Conservation (phyloP, 2,797 vertebrate genomes). For the Echiichthys vipera region DNA sequence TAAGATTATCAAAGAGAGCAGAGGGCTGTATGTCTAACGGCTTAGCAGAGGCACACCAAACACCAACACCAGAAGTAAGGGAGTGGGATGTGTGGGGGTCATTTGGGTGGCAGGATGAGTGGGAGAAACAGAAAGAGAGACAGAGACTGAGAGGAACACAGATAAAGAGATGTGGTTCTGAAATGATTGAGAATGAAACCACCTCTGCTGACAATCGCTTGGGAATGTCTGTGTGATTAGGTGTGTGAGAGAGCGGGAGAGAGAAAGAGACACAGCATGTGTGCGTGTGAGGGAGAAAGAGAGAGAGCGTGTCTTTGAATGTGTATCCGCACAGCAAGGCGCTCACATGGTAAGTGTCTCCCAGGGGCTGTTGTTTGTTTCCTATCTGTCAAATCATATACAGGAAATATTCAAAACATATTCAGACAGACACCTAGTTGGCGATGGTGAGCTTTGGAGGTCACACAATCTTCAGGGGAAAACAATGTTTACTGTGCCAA, state of each 20-base stretch:
- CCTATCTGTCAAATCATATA: slow-evolving; percentile 65
- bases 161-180: slow-evolving; percentile 35
- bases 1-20: slow-evolving; percentile 69
- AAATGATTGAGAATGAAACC: slow-evolving; percentile 52
- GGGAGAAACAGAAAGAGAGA: slow-evolving; percentile 24
- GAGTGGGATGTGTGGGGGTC: slow-evolving; percentile 27
- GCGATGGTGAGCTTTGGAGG: slow-evolving; percentile 61
- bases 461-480: slow-evolving; percentile 58
- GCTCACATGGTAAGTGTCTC: slow-evolving; percentile 49
- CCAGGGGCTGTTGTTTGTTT: slow-evolving; percentile 74
- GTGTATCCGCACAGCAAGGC: slow-evolving; percentile 37
- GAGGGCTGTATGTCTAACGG: slow-evolving; percentile 64
- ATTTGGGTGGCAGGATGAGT: slow-evolving; percentile 41
- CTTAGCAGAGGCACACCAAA: slow-evolving; percentile 55
- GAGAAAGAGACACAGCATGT: not conserved
- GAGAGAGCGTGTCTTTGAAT: slow-evolving; percentile 13
- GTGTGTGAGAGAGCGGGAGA: not conserved
- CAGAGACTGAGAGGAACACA: slow-evolving; percentile 8
- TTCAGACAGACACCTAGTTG: slow-evolving; percentile 58
- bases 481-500: slow-evolving; percentile 53
- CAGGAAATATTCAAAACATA: slow-evolving; percentile 65
- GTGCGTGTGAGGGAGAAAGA: not conserved
- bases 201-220: slow-evolving; percentile 39
- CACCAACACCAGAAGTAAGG: slow-evolving; percentile 35
- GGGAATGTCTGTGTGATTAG: slow-evolving; percentile 46